These are phyloP conservation scores for Thymelicus lineola DNA, from an alignment of 2,888 invertebrate species.

Conservation along the genomic window DNA sequence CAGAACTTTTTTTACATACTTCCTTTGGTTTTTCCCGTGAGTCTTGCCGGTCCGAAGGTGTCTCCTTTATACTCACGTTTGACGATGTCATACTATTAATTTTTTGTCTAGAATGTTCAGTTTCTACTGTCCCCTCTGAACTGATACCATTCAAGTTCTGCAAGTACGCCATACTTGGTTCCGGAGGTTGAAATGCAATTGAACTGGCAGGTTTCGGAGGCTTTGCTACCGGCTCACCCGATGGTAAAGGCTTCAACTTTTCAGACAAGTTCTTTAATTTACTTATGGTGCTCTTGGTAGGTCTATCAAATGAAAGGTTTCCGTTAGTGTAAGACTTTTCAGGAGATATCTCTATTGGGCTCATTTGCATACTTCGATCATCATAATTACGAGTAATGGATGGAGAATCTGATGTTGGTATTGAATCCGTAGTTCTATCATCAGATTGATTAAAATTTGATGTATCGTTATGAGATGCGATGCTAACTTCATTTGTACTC, in stretches of 20 bases:
- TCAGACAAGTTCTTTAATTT: constrained; percentile 67
- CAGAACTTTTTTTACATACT: background rate
- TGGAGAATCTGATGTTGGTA: background rate
- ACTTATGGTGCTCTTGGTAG: constrained; percentile 70
- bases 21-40: background rate
- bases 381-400: background rate
- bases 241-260: constrained; percentile 64
- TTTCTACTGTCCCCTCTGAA: constrained; percentile 43
- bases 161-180: constrained; percentile 60
- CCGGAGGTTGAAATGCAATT: constrained; percentile 71
- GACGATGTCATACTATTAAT: background rate
- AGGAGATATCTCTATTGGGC: constrained; percentile 47
- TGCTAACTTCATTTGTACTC: background rate
- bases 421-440: background rate
- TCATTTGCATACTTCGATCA: background rate
- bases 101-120: background rate
- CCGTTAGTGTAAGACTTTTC: constrained; percentile 63
- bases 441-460: background rate
- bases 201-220: constrained; percentile 67
- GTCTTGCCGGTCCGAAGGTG: background rate
- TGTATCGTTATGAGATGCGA: background rate
- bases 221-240: constrained; percentile 55
- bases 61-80: background rate
- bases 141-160: constrained; percentile 53
- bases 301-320: constrained; percentile 76